Base-by-base conservation (phyloP, 2,888 invertebrate species). In the Scaptodrosophila latifasciaeformis region DNA sequence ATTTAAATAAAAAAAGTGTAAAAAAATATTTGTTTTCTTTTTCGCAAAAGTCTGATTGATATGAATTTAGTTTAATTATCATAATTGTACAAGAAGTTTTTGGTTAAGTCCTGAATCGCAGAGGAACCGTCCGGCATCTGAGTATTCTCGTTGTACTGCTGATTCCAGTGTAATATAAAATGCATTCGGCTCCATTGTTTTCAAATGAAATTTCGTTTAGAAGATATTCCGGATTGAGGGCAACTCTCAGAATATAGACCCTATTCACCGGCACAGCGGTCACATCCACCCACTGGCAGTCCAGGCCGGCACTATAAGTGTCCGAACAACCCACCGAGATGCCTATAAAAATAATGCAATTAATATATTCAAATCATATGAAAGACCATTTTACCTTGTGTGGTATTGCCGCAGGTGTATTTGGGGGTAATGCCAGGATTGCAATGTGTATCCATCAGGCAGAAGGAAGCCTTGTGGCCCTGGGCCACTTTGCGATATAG, bases 231-330 rank as follows among this genome's bases (percentile, higher is more conserved):
- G 83, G 83, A 70, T 83, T 83, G 0, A 83, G 60, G 2, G 82
- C 82, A 9, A 83, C 74, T 2, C 83, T 74, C 7, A 83, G 61
- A 40, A 81, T 79, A 12, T 83, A 83, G 0, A 51, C 44, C 1
- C 49, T 47, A 53, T 83, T 81, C 0, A 61, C 12, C 1, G 82
- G 80, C 39, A 83, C 62, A 13, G 66, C 71, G 37, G 83, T 83
- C 0, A 83, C 82, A 68, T 83, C 83, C 27, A 83, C 83, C 83
- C 83, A 83, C 54, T 83, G 83, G 24, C 83, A 83, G 58, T 83
- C 83, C 18, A 83, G 59, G 6, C 65, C 56, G 27, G 74, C 56
- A 2, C 64, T 62, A 48, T 83, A 83, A 5, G 68, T 67, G 54
- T 83, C 83, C 9, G 82, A 47, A 29, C 83, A 83, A 18, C 83